Evolutionary conservation across 2,113 vertebrate species (phyloP).

Genomic region (Accipiter virgatus): DNA sequence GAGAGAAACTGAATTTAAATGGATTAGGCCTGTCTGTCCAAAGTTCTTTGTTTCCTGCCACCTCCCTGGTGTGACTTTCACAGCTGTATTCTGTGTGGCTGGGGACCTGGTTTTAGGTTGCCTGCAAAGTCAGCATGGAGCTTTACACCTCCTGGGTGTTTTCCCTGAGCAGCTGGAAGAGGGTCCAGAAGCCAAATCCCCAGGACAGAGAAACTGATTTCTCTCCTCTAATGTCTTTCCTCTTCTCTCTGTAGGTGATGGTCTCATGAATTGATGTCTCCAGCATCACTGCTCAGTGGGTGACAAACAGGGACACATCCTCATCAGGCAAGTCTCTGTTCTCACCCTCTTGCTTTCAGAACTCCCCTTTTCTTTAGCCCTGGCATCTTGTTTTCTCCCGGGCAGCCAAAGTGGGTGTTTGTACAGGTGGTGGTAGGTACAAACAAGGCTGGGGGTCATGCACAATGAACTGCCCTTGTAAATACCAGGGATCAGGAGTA

Average conservation of each 20-base stretch:
- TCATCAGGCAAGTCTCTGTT: background rate
- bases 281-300: background rate
- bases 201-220: background rate
- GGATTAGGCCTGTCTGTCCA: slow-evolving; percentile 11
- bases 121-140: background rate
- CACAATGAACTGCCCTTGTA: background rate
- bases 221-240: background rate
- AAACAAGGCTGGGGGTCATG: background rate
- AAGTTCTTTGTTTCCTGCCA: slow-evolving; percentile 42
- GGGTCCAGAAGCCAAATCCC: background rate
- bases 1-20: slow-evolving; percentile 36
- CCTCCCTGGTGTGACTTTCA: slow-evolving; percentile 51
- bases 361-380: background rate
- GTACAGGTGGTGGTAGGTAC: background rate
- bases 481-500: background rate
- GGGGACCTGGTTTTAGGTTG: background rate
- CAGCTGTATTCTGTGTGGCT: background rate
- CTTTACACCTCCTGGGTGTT: background rate
- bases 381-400: background rate
- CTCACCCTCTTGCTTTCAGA: background rate
- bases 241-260: background rate
- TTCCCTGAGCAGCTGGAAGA: background rate
- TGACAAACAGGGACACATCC: background rate
- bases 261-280: background rate
- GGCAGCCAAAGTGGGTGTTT: background rate